phyloP scores from a whole-genome alignment of 2,888 invertebrate species.

The Heterodera filipjevi region DNA sequence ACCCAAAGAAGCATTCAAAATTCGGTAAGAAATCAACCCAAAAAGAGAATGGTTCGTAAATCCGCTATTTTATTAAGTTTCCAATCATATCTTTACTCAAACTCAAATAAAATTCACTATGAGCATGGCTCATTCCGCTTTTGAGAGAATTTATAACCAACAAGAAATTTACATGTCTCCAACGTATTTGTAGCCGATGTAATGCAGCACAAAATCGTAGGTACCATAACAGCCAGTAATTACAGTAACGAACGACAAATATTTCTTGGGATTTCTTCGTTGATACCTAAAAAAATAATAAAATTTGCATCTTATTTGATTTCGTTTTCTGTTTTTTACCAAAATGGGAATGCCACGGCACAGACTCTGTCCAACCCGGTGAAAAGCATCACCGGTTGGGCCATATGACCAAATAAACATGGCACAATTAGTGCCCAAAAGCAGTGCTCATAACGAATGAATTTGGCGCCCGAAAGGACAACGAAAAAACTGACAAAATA shows the following conservation, averaged over 20 bases:
- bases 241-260: neutral
- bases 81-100: no score
- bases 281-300: neutral
- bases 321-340: no score
- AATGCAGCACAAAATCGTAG: neutral
- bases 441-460: slow-evolving; percentile 10
- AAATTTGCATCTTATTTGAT: no score
- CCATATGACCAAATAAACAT: neutral
- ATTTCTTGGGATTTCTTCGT: neutral
- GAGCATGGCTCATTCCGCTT: no score
- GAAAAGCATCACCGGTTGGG: slow-evolving; percentile 4
- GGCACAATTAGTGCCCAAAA: slow-evolving; percentile 10
- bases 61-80: no score
- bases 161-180: neutral
- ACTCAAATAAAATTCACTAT: neutral
- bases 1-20: no score
- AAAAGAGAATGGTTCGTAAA: no score
- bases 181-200: neutral
- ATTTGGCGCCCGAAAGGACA: neutral
- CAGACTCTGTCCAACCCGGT: slow-evolving; percentile 17
- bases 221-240: neutral
- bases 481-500: slow-evolving; percentile 22
- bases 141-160: neutral
- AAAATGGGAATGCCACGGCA: slow-evolving; percentile 10
- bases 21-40: no score